Evolutionary conservation across 2,797 vertebrate species (phyloP), one percentile per base, ranked within the genome.

Genomic region (Acomys russatus): DNA sequence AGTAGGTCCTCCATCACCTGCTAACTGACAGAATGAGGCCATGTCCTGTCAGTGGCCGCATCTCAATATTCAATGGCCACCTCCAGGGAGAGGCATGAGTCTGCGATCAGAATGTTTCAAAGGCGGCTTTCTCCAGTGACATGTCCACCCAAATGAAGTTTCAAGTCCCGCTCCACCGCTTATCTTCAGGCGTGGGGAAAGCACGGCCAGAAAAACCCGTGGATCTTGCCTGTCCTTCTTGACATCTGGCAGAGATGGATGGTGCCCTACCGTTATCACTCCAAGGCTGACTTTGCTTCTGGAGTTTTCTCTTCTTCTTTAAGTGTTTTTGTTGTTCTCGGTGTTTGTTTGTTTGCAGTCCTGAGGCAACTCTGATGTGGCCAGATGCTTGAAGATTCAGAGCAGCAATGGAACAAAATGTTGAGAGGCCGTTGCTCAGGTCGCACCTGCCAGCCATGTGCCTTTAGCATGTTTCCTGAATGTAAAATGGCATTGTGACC

Each of bases 1-100:
- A 9, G 14, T n/a, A 56, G 96, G 93, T 96, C 97, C 94, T 38
- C 97, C 94, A 66, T 96, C 80, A 49, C 96, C 80, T 73, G 8
- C 8, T 95, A 97, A 98, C 95, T 97, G 98, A 98, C 98, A 95
- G 97, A 98, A 97, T 91, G 97, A 98, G 98, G 97, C 90, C 89
- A 71, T 9, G 91, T 94, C 92, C 95, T 95, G 97, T 97, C 97
- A 96, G 98, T 97, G 98, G 97, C 97, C 68, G 59, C 93, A 73
- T 96, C 92, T 97, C 95, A 92, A 94, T 95, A 97, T 87, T 92
- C 84, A 18, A 97, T 44, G 85, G 84, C 91, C 4, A 88, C 78
- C 97, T 97, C 77, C 6, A 71, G 95, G 88, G 94, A 97, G 97
- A 97, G 98, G 97, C 80, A 49, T 30, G 94, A 73, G 77, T 94